These are phyloP conservation scores for Lepidurus arcticus DNA, from an alignment of 1,140 invertebrate species.

Conservation along the genomic window DNA sequence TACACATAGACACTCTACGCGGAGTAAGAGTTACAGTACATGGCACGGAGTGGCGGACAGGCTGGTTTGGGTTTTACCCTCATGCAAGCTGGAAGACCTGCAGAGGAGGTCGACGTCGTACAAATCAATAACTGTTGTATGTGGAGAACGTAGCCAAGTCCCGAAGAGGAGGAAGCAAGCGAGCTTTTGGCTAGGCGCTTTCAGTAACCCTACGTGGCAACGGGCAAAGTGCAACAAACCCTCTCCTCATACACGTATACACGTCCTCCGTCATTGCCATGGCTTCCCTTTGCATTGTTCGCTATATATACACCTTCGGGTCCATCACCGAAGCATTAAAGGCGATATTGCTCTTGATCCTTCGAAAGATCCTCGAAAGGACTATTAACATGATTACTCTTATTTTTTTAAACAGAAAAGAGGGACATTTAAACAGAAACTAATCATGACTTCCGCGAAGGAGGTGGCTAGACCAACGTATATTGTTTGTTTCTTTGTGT, in stretches of 20 bases:
- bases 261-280: background rate
- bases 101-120: slow-evolving; percentile 1
- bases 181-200: background rate
- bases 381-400: no score
- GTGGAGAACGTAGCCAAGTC: background rate
- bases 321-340: background rate
- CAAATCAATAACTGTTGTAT: slow-evolving; percentile 19
- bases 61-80: background rate
- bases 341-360: background rate
- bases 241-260: background rate
- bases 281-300: background rate
- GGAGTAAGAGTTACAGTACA: no score
- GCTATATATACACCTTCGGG: background rate
- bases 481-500: no score
- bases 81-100: slow-evolving; percentile 20
- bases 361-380: no score
- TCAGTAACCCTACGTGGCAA: background rate
- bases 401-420: background rate
- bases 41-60: no score
- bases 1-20: no score
- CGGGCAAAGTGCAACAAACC: background rate
- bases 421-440: background rate
- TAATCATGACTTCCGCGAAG: background rate
- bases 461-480: background rate
- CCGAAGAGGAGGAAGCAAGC: background rate